Conservation (phyloP, 2,888 invertebrate genomes). For the Epistrophella euchroma region DNA sequence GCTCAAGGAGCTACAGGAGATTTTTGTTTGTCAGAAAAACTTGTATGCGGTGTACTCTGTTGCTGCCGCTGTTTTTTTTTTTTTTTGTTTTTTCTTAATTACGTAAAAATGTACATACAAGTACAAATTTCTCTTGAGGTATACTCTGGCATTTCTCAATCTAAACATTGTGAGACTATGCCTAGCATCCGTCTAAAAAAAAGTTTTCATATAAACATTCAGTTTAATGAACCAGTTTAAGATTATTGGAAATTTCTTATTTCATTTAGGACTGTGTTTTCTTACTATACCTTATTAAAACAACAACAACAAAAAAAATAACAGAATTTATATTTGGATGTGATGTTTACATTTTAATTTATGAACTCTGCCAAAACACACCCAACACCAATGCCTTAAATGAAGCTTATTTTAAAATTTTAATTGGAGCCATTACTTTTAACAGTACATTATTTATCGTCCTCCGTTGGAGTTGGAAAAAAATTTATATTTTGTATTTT, state of each 20-base stretch:
- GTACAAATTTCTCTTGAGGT: slow-evolving; percentile 53
- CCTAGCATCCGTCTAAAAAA: slow-evolving; percentile 47
- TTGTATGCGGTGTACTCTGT: slow-evolving; percentile 39
- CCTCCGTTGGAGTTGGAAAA: neutral
- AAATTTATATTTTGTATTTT: neutral
- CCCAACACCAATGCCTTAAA: slow-evolving; percentile 14
- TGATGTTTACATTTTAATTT: slow-evolving; percentile 38
- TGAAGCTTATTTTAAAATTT: slow-evolving; percentile 34
- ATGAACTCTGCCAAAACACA: slow-evolving; percentile 42
- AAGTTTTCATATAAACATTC: slow-evolving; percentile 67
- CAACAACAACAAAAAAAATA: slow-evolving; percentile 7
- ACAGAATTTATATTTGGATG: slow-evolving; percentile 40
- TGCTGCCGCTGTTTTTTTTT: slow-evolving; percentile 41
- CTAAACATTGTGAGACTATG: slow-evolving; percentile 57
- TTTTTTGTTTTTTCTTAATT: slow-evolving; percentile 54
- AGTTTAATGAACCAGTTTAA: slow-evolving; percentile 47
- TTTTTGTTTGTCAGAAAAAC: slow-evolving; percentile 57
- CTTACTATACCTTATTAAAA: slow-evolving; percentile 38
- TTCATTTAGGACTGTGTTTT: slow-evolving; percentile 28
- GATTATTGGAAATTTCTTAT: slow-evolving; percentile 48
- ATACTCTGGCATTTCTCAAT: slow-evolving; percentile 60
- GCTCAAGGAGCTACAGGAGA: slow-evolving; percentile 39
- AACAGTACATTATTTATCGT: slow-evolving; percentile 15
- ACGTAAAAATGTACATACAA: slow-evolving; percentile 58
- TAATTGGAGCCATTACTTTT: slow-evolving; percentile 18